These are phyloP conservation scores for Galeruca laticollis DNA, from an alignment of 2,888 invertebrate genomes.

Conservation along the genomic window DNA sequence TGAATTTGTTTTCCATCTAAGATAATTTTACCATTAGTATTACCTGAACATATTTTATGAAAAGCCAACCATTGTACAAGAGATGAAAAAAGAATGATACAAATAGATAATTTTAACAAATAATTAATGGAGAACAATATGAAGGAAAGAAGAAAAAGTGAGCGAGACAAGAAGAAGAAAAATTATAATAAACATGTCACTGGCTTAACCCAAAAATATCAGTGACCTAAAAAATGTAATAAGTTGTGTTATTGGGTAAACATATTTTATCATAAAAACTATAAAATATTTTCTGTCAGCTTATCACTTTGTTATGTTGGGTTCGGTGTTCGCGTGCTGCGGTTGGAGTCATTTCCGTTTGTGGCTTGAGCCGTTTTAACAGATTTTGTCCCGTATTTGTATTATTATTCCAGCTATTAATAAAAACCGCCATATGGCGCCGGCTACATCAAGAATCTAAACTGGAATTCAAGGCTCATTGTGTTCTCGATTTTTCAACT, in stretches of 20 bases:
- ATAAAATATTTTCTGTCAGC: conserved; percentile 48
- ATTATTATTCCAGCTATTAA: conserved; percentile 38
- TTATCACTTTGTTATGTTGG: conserved; percentile 43
- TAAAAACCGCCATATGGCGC: conserved; percentile 40
- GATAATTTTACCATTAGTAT: too few relatives aligned
- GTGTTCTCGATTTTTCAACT: conserved; percentile 12
- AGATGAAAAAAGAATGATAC: too few relatives aligned
- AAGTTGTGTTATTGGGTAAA: neutral
- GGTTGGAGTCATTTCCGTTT: conserved; percentile 47
- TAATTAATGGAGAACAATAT: too few relatives aligned
- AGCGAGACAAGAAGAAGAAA: too few relatives aligned
- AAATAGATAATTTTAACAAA: too few relatives aligned
- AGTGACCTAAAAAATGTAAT: too few relatives aligned
- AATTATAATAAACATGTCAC: too few relatives aligned
- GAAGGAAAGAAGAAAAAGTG: too few relatives aligned
- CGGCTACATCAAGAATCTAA: conserved; percentile 27
- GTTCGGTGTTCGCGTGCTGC: conserved; percentile 47
- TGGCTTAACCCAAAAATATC: too few relatives aligned
- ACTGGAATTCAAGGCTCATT: neutral
- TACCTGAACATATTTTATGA: too few relatives aligned
- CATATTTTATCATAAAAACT: conserved; percentile 46
- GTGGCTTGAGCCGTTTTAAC: conserved; percentile 43
- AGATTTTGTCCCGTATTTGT: conserved; percentile 45
- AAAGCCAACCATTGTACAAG: too few relatives aligned
- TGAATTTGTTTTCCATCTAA: too few relatives aligned